A percentile compares a stretch with the other conserved stretches of the same genome.
These are phyloP conservation scores for Sciaenops ocellatus DNA, from an alignment of 2,797 vertebrate genomes.

Conservation along the genomic window DNA sequence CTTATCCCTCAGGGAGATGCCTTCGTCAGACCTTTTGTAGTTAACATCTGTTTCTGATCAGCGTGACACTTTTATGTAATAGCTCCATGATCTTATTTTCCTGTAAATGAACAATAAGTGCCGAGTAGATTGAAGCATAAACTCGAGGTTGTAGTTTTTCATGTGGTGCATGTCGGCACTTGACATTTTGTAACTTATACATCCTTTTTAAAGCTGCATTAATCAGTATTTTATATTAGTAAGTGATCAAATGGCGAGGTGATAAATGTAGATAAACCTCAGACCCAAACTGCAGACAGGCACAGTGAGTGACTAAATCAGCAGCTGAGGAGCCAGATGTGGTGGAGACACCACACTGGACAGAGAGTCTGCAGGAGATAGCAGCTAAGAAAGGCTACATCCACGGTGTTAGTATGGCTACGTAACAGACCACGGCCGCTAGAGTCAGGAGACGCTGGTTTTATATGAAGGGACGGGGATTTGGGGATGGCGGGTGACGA, in stretches of 20 bases:
- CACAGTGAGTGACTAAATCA: no score
- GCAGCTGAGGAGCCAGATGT: no score
- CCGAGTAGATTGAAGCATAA: background rate
- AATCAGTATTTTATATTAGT: background rate
- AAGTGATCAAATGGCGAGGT: background rate
- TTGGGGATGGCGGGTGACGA: no score
- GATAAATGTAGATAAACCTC: background rate
- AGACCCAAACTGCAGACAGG: no score
- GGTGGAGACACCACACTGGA: no score
- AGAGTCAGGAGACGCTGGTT: no score
- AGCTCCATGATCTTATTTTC: background rate
- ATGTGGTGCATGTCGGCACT: background rate
- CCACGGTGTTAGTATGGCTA: no score
- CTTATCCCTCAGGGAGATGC: background rate
- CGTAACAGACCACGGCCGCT: no score
- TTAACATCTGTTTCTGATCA: slow-evolving; percentile 9
- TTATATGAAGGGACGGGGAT: no score
- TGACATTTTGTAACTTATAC: background rate
- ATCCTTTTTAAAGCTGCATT: background rate
- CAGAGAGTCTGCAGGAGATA: no score
- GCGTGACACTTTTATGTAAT: background rate
- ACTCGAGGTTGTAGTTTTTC: background rate
- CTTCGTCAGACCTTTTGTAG: background rate
- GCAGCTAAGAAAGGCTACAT: no score
- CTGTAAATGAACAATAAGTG: background rate